Percentiles rank a stretch among this genome's conserved stretches.
Evolutionary conservation across 2,888 invertebrate species (phyloP).

Genomic region (Allolobophora icterica): DNA sequence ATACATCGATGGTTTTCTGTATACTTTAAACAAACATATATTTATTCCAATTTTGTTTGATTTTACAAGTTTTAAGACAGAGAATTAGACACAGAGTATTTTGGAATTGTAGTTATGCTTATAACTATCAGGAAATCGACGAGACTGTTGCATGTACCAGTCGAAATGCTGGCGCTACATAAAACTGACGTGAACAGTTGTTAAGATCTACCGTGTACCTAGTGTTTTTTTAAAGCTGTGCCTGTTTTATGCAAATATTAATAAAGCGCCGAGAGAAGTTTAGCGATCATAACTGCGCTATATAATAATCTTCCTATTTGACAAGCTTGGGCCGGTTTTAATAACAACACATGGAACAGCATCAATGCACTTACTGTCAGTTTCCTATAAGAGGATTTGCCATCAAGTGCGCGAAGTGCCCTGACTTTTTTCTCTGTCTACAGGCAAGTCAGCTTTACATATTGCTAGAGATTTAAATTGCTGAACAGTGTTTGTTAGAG

Average conservation of each 20-base stretch:
- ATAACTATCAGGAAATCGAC: background rate
- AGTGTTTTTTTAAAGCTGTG: background rate
- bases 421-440: conserved; percentile 91
- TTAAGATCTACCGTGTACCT: background rate
- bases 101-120: background rate
- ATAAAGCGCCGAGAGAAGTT: background rate
- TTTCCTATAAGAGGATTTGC: conserved; percentile 88
- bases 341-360: conserved; percentile 20
- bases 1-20: background rate
- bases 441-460: conserved; percentile 76
- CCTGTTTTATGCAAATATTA: background rate
- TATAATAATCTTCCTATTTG: background rate
- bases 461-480: background rate
- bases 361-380: conserved; percentile 85
- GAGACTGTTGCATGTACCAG: background rate
- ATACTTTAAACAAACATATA: background rate
- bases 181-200: background rate
- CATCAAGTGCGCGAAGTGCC: conserved; percentile 87
- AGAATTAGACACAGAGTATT: background rate
- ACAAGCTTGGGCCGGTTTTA: background rate
- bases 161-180: background rate
- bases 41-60: background rate
- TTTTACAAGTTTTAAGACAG: background rate
- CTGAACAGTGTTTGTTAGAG: background rate
- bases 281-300: background rate